Percentiles rank a stretch among this genome's conserved stretches.
Evolutionary conservation across 1,140 invertebrate species (phyloP).

Genomic region (Hypothenemus hampei): DNA sequence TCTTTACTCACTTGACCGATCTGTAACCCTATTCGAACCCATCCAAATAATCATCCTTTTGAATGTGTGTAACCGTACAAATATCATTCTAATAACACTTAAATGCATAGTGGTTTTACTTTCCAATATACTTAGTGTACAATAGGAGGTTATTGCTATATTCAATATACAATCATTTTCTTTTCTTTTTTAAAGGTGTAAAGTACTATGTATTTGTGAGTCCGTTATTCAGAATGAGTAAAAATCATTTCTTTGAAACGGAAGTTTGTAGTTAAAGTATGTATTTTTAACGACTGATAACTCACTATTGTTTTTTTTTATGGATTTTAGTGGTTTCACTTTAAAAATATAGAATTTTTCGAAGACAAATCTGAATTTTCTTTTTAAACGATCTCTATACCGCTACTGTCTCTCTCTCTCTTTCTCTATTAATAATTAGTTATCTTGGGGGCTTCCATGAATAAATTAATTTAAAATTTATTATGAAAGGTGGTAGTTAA

Average conservation of each 20-base stretch:
- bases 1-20: conserved; percentile 30
- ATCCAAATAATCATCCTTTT: conserved; percentile 5
- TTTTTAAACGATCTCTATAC: neutral
- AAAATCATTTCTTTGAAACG: too few relatives aligned
- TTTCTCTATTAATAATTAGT: neutral
- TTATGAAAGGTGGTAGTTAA: neutral
- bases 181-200: neutral
- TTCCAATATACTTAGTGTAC: too few relatives aligned
- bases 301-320: too few relatives aligned
- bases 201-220: neutral
- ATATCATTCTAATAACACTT: conserved; percentile 5
- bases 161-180: neutral
- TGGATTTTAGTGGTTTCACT: too few relatives aligned
- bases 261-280: too few relatives aligned
- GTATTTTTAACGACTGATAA: too few relatives aligned
- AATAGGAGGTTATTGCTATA: too few relatives aligned
- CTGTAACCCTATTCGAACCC: conserved; percentile 11
- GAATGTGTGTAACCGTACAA: conserved; percentile 7
- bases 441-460: neutral
- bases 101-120: too few relatives aligned
- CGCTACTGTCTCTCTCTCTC: neutral
- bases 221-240: too few relatives aligned
- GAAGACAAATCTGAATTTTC: neutral
- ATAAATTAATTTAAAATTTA: neutral
- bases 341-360: too few relatives aligned